Evolutionary conservation across 2,888 invertebrate genomes (phyloP).

Genomic region (Ophion costatus): DNA sequence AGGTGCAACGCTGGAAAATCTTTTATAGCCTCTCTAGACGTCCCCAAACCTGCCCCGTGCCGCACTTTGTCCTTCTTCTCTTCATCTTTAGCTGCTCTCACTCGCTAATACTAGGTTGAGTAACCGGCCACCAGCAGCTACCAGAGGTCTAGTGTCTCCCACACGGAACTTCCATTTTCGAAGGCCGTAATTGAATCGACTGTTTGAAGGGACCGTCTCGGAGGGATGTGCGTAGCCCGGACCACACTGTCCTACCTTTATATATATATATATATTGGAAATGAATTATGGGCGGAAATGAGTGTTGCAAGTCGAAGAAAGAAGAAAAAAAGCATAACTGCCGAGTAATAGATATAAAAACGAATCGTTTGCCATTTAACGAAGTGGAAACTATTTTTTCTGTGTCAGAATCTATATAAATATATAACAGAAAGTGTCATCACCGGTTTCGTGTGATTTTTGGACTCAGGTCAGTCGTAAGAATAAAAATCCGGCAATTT

Average conservation of each 20-base stretch:
- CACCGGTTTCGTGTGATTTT: not conserved
- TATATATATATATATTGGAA: slow-evolving; percentile 38
- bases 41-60: slow-evolving; percentile 31
- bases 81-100: slow-evolving; percentile 63
- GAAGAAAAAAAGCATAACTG: slow-evolving; percentile 50
- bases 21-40: slow-evolving; percentile 37
- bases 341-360: slow-evolving; percentile 65
- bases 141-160: slow-evolving; percentile 1
- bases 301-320: slow-evolving; percentile 53
- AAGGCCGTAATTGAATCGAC: slow-evolving; percentile 65
- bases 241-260: not conserved
- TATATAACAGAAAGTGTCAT: not conserved
- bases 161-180: slow-evolving; percentile 33
- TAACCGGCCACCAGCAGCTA: slow-evolving; percentile 56
- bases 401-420: slow-evolving; percentile 19
- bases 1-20: slow-evolving; percentile 81
- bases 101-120: slow-evolving; percentile 74
- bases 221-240: slow-evolving; percentile 28
- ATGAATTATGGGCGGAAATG: slow-evolving; percentile 66
- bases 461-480: not conserved
- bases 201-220: slow-evolving; percentile 49
- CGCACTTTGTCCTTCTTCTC: slow-evolving; percentile 37
- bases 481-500: not conserved
- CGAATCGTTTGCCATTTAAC: slow-evolving; percentile 56
- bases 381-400: slow-evolving; percentile 50